phyloP scores from a whole-genome alignment of 2,888 invertebrate species.

The Melanargia galathea region DNA sequence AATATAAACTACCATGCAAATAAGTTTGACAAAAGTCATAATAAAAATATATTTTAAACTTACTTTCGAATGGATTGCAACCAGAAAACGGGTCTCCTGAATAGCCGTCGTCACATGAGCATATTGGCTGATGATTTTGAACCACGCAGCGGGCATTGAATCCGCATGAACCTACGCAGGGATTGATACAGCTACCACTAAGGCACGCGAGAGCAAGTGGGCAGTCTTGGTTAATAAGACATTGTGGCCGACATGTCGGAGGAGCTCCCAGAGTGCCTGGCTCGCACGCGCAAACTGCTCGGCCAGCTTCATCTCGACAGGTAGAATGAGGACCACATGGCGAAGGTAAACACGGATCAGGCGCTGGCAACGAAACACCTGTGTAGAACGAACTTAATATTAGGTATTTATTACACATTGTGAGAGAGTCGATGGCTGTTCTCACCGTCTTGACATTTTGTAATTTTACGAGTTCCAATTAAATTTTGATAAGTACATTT shows the following conservation, averaged over 20 bases:
- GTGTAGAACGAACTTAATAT: constrained; percentile 22
- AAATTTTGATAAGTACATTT: too few species aligned
- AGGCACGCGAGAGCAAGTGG: constrained; percentile 88
- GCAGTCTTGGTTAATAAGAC: constrained; percentile 90
- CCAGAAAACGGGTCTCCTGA: constrained; percentile 91
- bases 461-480: too few species aligned
- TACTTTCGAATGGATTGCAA: constrained; percentile 84
- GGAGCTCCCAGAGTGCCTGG: constrained; percentile 89
- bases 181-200: constrained; percentile 87
- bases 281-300: constrained; percentile 88
- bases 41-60: constrained; percentile 47
- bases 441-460: too few species aligned
- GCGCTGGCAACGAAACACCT: constrained; percentile 56
- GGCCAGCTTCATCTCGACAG: constrained; percentile 83
- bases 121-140: constrained; percentile 89
- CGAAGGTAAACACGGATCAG: constrained; percentile 85
- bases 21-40: background rate
- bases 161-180: constrained; percentile 89
- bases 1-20: constrained; percentile 30
- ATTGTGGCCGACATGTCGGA: constrained; percentile 90
- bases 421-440: background rate
- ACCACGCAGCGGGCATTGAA: constrained; percentile 88
- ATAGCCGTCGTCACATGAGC: constrained; percentile 87
- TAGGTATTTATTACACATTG: background rate
- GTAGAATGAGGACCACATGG: constrained; percentile 87